Percentiles rank a stretch among this genome's conserved stretches.
Conservation (phyloP, 2,888 invertebrate species). For the Torymus auratus region DNA sequence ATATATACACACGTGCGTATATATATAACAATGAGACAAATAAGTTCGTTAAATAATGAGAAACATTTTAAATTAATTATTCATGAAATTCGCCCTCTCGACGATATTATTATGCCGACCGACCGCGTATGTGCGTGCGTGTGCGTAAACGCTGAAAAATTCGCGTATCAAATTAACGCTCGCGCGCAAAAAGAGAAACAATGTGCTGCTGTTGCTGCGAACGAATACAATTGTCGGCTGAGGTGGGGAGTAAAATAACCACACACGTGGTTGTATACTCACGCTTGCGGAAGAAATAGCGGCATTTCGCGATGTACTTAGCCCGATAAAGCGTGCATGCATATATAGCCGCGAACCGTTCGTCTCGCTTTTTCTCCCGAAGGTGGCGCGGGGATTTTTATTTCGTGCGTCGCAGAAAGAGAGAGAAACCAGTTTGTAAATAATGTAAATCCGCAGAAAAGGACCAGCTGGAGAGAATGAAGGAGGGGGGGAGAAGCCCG, state of each 20-base stretch:
- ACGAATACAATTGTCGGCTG: conserved; percentile 34
- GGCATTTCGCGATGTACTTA: conserved; percentile 9
- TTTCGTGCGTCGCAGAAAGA: conserved; percentile 63
- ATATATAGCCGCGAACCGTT: neutral
- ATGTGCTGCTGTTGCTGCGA: neutral
- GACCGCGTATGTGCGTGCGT: neutral
- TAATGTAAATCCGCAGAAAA: conserved; percentile 70
- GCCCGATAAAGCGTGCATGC: conserved; percentile 20
- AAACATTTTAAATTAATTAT: conserved; percentile 53
- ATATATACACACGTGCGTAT: no score
- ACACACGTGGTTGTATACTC: no score
- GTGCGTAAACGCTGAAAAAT: conserved; percentile 6
- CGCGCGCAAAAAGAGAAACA: conserved; percentile 4
- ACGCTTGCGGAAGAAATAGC: no score
- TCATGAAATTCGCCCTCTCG: conserved; percentile 32
- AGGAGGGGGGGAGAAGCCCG: neutral
- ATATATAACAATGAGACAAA: conserved; percentile 41
- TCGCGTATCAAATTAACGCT: conserved; percentile 25
- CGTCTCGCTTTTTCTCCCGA: conserved; percentile 36
- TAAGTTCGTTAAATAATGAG: conserved; percentile 31
- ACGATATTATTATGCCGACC: conserved; percentile 28
- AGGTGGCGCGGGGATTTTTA: conserved; percentile 67
- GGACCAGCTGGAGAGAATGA: conserved; percentile 56
- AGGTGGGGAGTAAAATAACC: neutral
- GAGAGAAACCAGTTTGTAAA: conserved; percentile 71